Conservation (phyloP, 2,888 invertebrate genomes). For the Schrankia costaestrigalis region DNA sequence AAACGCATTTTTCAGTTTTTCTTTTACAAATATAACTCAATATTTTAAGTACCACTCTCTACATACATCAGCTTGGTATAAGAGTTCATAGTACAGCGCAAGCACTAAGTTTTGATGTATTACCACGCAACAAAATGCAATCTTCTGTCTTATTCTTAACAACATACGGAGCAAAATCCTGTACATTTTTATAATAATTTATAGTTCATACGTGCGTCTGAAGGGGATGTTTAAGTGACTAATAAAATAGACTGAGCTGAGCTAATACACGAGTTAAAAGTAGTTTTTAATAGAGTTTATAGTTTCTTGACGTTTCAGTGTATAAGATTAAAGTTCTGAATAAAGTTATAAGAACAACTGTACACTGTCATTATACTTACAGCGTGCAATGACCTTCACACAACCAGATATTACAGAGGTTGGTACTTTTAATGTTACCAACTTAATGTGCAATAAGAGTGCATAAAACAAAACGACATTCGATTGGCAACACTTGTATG, state of each 20-base stretch:
- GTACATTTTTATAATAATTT: not conserved
- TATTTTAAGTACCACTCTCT: too few species aligned
- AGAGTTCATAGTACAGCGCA: not conserved
- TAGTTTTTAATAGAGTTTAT: conserved; percentile 3
- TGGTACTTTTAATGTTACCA: too few species aligned
- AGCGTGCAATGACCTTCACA: too few species aligned
- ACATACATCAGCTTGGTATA: not conserved
- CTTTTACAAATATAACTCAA: too few species aligned
- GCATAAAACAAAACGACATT: too few species aligned
- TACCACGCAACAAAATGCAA: not conserved
- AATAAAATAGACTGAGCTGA: conserved; percentile 3
- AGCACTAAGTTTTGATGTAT: conserved; percentile 3
- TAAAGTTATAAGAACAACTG: not conserved
- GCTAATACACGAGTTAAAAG: not conserved
- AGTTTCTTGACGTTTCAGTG: not conserved
- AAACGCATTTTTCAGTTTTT: too few species aligned
- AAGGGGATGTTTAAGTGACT: conserved; percentile 1
- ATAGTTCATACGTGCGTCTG: conserved; percentile 1
- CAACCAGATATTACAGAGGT: too few species aligned
- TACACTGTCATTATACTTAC: too few species aligned
- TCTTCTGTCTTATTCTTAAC: not conserved
- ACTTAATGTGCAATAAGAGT: too few species aligned
- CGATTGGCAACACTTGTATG: too few species aligned
- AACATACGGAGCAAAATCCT: not conserved
- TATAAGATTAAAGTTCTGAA: too few species aligned